Conservation (phyloP, 2,797 vertebrate genomes). For the Sarcoramphus papa region DNA sequence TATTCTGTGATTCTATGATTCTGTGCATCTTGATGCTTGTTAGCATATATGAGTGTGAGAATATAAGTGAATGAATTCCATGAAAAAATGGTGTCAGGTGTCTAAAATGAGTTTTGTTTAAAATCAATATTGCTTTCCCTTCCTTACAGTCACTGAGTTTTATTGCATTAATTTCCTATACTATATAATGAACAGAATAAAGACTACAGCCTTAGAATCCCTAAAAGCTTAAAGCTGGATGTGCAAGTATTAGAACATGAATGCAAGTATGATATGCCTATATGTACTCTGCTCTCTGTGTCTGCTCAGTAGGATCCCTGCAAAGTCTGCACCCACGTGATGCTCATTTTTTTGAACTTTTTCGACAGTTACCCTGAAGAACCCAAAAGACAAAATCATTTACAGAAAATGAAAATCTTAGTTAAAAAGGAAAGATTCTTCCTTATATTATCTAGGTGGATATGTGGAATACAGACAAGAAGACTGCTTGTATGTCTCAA, state of each 20-base stretch:
- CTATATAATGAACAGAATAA: background rate
- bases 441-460: background rate
- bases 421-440: background rate
- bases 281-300: background rate
- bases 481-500: background rate
- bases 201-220: background rate
- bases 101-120: background rate
- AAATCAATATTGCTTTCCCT: background rate
- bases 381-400: background rate
- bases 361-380: background rate
- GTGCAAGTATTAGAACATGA: background rate
- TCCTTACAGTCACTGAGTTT: background rate
- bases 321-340: background rate
- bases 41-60: background rate
- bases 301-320: background rate
- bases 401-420: background rate
- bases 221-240: background rate
- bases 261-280: background rate
- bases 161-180: background rate
- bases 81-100: background rate
- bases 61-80: background rate
- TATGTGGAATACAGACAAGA: background rate
- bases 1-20: background rate
- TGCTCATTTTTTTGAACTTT: background rate
- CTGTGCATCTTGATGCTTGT: background rate